Evolutionary conservation across 2,113 vertebrate genomes (phyloP).

Genomic region (Phaethornis superciliosus): DNA sequence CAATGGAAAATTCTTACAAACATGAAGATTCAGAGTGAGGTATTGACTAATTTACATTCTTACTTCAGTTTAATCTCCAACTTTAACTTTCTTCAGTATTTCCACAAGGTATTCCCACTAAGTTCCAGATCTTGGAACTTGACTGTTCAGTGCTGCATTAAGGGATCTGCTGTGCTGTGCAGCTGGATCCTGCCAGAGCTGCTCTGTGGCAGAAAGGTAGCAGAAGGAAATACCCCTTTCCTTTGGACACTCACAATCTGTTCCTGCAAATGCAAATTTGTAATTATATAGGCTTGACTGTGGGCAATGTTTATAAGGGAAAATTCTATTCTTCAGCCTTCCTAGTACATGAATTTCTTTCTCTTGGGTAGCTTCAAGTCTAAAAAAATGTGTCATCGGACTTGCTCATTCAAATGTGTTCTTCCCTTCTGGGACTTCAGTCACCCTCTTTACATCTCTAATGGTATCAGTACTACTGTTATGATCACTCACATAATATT

Average conservation of each 20-base stretch:
- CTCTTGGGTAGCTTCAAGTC: not conserved
- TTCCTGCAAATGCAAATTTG: not conserved
- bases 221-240: not conserved
- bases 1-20: not conserved
- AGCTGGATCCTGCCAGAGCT: not conserved
- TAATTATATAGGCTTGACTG: not conserved
- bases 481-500: not conserved
- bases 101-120: not conserved
- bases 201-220: not conserved
- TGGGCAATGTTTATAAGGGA: not conserved
- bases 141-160: not conserved
- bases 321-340: not conserved
- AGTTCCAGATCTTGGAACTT: not conserved
- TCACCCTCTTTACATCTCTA: not conserved
- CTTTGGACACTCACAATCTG: not conserved
- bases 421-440: not conserved
- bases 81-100: not conserved
- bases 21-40: not conserved
- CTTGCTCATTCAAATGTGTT: not conserved
- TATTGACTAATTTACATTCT: not conserved
- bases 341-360: not conserved
- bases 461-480: not conserved
- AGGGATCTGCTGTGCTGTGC: not conserved
- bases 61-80: not conserved
- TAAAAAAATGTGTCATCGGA: not conserved